A percentile compares a stretch with the other conserved stretches of the same genome.
These are phyloP conservation scores for Otolemur garnettii DNA, from an alignment of 2,113 vertebrate genomes.

Conservation along the genomic window DNA sequence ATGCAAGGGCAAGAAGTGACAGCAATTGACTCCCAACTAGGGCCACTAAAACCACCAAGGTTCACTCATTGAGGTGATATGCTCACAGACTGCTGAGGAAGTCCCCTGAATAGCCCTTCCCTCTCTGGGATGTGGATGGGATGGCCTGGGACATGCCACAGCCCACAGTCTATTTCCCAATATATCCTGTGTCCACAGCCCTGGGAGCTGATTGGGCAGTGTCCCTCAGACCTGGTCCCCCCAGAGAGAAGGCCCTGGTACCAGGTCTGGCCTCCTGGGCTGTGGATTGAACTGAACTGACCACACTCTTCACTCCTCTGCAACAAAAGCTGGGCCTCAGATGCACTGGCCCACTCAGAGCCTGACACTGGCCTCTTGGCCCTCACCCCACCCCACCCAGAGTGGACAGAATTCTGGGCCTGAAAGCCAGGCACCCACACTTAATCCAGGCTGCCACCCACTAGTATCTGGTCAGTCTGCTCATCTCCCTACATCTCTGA, in stretches of 20 bases:
- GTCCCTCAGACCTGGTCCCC: not conserved
- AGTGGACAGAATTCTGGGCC: not conserved
- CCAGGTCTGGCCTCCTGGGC: not conserved
- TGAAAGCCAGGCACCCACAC: not conserved
- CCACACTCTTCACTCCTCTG: not conserved
- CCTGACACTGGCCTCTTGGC: not conserved
- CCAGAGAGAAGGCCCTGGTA: accelerated
- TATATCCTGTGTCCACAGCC: not conserved
- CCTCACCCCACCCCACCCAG: not conserved
- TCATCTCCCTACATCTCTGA: not conserved
- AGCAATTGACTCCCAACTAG: not conserved
- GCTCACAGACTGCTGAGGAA: not conserved
- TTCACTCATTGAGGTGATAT: not conserved
- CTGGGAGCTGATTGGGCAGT: not conserved
- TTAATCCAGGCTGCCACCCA: not conserved
- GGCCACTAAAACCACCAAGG: not conserved
- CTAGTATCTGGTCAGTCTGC: not conserved
- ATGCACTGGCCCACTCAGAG: not conserved
- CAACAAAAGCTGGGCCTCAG: not conserved
- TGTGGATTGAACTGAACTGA: not conserved
- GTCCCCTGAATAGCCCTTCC: not conserved
- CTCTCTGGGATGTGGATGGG: not conserved
- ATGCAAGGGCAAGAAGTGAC: slow-evolving; percentile 2
- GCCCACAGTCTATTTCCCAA: not conserved
- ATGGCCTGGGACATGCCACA: not conserved